Evolutionary conservation across 2,888 invertebrate species (phyloP), one percentile per base, ranked within the genome.

Genomic region (Marasmarcha lunaedactyla): DNA sequence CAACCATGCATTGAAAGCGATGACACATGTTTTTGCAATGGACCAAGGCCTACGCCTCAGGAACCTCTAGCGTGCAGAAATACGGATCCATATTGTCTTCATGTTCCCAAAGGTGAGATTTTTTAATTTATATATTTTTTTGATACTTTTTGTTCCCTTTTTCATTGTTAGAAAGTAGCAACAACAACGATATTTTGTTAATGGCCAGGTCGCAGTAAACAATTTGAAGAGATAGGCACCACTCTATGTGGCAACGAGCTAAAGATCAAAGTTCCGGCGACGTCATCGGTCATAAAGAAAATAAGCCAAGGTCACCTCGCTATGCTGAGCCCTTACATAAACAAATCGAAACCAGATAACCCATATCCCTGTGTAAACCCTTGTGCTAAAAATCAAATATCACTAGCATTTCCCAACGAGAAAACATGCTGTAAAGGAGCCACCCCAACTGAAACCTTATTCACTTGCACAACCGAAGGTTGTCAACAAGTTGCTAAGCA

Each of bases 141-240:
- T 11, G 10, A 9, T 10, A 7, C 30, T 11, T 11, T 11, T 11
- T 7, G 3, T 2, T 11, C 2, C 4, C n/a, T 7, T 30, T 30
- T 11, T 30, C 4, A 30, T 7, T 30, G 10, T 7, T 30, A 30
- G 11, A 30, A n/a, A 25, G 6, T 6, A 25, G 9, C 30, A 30
- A 11, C 10, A 7, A 3, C n/a, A 30, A 30, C 30, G 10, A 3
- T 30, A 55, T 59, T 72, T 74, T 77, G 55, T 77, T 78, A 52
- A 63, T 77, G 69, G 69, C 61, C 81, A 83, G 81, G 79, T 78
- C 74, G 64, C 62, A 71, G 55, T 63, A 74, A 73, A 52, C 65
- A 67, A 57, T 83, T 67, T 48, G 81, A 83, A 66, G 81, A 83
- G 57, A 72, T 83, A 67, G 79, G 78, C 54, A 65, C 72, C 34